Conservation (phyloP, 2,888 invertebrate species). For the Drosophila vallismaia region DNA sequence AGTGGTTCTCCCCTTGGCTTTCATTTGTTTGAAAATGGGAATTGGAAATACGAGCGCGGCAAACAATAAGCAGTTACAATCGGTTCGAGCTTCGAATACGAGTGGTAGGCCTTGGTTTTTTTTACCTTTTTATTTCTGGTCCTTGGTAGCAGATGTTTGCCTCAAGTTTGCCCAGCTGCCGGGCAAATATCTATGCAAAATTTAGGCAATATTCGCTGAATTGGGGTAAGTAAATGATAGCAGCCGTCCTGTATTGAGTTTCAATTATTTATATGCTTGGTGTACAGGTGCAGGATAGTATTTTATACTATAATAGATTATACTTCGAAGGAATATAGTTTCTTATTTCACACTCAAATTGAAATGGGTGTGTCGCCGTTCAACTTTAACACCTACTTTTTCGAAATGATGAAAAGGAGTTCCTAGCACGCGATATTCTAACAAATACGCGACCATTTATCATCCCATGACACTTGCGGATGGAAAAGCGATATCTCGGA, state of each 20-base stretch:
- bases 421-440: slow-evolving; percentile 49
- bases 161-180: slow-evolving; percentile 55
- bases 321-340: neutral
- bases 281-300: slow-evolving; percentile 3
- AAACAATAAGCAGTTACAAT: slow-evolving; percentile 68
- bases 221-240: slow-evolving; percentile 38
- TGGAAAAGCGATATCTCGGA: slow-evolving; percentile 25
- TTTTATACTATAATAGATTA: neutral
- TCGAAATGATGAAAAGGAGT: slow-evolving; percentile 18
- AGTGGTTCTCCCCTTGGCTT: slow-evolving; percentile 45
- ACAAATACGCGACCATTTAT: slow-evolving; percentile 41
- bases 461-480: slow-evolving; percentile 38
- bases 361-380: slow-evolving; percentile 29
- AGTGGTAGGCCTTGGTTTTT: slow-evolving; percentile 41
- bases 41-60: slow-evolving; percentile 67
- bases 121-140: slow-evolving; percentile 1
- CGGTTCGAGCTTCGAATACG: slow-evolving; percentile 33
- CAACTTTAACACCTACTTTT: slow-evolving; percentile 28
- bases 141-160: slow-evolving; percentile 44
- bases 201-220: slow-evolving; percentile 47
- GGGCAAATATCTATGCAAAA: slow-evolving; percentile 64
- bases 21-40: slow-evolving; percentile 67
- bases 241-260: neutral
- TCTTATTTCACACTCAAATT: slow-evolving; percentile 30
- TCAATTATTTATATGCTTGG: slow-evolving; percentile 5